A percentile compares a stretch with the other conserved stretches of the same genome.
Conservation (phyloP, 2,797 vertebrate species). For the Synaphobranchus kaupii region DNA sequence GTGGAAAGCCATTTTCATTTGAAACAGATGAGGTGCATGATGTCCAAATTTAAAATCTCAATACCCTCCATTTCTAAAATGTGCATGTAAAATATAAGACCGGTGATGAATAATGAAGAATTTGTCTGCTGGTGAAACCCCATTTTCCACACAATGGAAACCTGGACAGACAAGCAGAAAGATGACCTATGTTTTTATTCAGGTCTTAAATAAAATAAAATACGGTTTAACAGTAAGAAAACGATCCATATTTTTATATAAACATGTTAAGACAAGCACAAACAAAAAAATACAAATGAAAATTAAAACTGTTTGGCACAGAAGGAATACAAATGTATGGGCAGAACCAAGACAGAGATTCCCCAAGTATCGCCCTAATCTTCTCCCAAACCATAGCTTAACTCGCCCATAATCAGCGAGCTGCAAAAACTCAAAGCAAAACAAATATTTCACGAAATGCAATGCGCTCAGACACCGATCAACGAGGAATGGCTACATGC, state of each 20-base stretch:
- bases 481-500: not conserved
- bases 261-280: conserved; percentile 59
- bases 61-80: conserved; percentile 36
- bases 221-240: not conserved
- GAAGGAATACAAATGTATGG: conserved; percentile 49
- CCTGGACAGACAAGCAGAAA: not conserved
- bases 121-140: conserved; percentile 34
- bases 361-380: conserved; percentile 59
- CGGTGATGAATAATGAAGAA: conserved; percentile 30
- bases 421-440: not conserved
- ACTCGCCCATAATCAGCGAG: conserved; percentile 39
- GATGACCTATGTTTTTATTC: not conserved
- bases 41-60: conserved; percentile 39
- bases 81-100: conserved; percentile 24
- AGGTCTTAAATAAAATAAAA: not conserved
- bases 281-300: conserved; percentile 58
- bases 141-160: conserved; percentile 3
- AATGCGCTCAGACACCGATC: not conserved
- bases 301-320: conserved; percentile 71
- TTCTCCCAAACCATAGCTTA: conserved; percentile 38
- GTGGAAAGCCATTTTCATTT: conserved; percentile 6
- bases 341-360: conserved; percentile 50
- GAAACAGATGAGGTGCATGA: conserved; percentile 19
- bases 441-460: not conserved
- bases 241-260: conserved; percentile 35